Base-by-base conservation (phyloP, 1,140 invertebrate species). In the Cyphomyrmex costatus region DNA sequence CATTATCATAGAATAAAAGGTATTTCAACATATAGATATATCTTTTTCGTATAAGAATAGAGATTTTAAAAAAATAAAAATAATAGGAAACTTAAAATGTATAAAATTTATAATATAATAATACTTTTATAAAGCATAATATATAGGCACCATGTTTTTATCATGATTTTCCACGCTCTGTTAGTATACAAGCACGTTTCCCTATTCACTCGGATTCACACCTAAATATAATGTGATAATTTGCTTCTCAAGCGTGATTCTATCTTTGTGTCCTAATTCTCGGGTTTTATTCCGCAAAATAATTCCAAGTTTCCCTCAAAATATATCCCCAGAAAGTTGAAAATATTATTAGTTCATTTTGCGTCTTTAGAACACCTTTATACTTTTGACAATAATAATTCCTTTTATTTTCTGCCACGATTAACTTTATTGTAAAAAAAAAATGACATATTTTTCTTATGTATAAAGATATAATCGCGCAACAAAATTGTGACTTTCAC, bases 161-260 rank as follows among this genome's bases (percentile, higher is more conserved):
- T 80, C 16, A 30, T 16, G 33, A 80, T 70, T 80, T 58, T 70
- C 60, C 30, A 14, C 7, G 21, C 19, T 33, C 49, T 14, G 74
- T 21, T 46, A 27, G 46, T 46, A 36, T 36, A 42, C 12, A 42
- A 80, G 12, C 8, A 12, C 21, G 6, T 70, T 68, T 56, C 3
- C 10, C 21, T 56, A 79, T 68, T 70, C 36, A 42, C 21, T 36
- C 42, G 10, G 8, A 70, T 56, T 82, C 14, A 71, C 24, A 21
- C 19, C 10, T 36, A 4, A 66, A 46, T 66, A 66, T 66, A 66
- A 66, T 10, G n/a, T 36, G 53, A 60, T 83, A 83, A 73, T 83
- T 60, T 73, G 8, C 42, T 60, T 60, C 36, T 71, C 6, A 14
- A 14, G 4, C 30, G 30, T 16, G 53, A 83, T 83, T 73, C 30